Percentiles rank a stretch among this genome's conserved stretches.
phyloP scores from a whole-genome alignment of 2,888 invertebrate genomes.

The Ceratothoa steindachneri region DNA sequence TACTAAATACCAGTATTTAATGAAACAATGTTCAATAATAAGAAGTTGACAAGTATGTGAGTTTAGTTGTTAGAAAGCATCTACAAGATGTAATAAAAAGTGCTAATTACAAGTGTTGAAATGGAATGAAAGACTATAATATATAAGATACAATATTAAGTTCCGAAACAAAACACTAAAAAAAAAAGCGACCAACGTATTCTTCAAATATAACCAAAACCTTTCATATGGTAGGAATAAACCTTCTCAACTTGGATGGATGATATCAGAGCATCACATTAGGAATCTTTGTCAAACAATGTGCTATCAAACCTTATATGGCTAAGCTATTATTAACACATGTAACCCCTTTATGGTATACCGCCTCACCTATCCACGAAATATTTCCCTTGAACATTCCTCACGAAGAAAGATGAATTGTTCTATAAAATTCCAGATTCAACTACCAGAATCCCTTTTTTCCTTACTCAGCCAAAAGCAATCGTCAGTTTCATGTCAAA shows the following conservation, averaged over 20 bases:
- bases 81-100: too few relatives aligned
- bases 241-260: conserved; percentile 1
- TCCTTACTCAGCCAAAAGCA: neutral
- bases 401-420: neutral
- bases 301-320: neutral
- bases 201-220: neutral
- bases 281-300: neutral
- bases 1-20: too few relatives aligned
- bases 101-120: too few relatives aligned
- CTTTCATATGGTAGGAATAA: neutral
- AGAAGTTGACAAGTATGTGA: too few relatives aligned
- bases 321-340: neutral
- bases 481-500: neutral
- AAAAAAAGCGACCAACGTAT: too few relatives aligned
- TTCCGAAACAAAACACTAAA: too few relatives aligned
- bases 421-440: neutral
- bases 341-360: neutral
- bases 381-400: neutral
- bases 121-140: too few relatives aligned
- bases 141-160: too few relatives aligned
- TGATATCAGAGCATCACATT: neutral
- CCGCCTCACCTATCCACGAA: conserved; percentile 9
- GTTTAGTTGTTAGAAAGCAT: too few relatives aligned
- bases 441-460: neutral
- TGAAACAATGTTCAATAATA: too few relatives aligned